Base-by-base conservation (phyloP, 1,140 invertebrate species). In the Lycorma delicatula region DNA sequence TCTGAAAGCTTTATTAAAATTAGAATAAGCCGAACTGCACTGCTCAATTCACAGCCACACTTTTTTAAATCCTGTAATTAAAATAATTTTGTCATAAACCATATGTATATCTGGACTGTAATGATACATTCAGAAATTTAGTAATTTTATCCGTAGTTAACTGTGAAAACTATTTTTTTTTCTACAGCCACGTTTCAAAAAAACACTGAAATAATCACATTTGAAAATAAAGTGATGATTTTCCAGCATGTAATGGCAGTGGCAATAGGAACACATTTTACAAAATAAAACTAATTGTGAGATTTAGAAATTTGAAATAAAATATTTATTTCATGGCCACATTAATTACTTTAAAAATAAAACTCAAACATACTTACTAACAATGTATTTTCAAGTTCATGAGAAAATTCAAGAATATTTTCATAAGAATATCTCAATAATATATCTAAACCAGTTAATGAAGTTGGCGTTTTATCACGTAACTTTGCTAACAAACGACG, bases 391-490 rank as follows among this genome's bases (percentile, higher is more conserved):
- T 74, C 67, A 53, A 83, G 73, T 56, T 72, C 65, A 26, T 77
- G 70, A 6, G 77, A 72, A 9, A 70, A 66, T 28, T 69, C 69
- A 12, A 74, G 68, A 23, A 89, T 79, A 63, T 84, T 80, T 62
- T 76, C 71, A 64, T 85, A 80, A 9, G 86, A 87, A 47, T 85
- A 83, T 57, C 83, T 79, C 56, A 91, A 73, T 22, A 91, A 70
- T 16, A 80, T 81, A 68, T 88, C 83, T 20, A 90, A 69, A 62
- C 84, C 80, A 27, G 80, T 81, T 50, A 89, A 75, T 26, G 86
- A 79, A 2, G 80, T 76, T 1, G 87, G 85, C 36, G 85, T 87
- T 68, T 85, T 82, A 54, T 88, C 84, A 60, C 86, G 83, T 66
- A 86, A 86, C 69, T 87, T 84, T 0, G 82, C 79, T 36, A 91